Evolutionary conservation across 64 coral and sea anemone species (phyloP), one percentile per base, ranked within the genome.

Genomic region (Dendrophyllia cribrosa): DNA sequence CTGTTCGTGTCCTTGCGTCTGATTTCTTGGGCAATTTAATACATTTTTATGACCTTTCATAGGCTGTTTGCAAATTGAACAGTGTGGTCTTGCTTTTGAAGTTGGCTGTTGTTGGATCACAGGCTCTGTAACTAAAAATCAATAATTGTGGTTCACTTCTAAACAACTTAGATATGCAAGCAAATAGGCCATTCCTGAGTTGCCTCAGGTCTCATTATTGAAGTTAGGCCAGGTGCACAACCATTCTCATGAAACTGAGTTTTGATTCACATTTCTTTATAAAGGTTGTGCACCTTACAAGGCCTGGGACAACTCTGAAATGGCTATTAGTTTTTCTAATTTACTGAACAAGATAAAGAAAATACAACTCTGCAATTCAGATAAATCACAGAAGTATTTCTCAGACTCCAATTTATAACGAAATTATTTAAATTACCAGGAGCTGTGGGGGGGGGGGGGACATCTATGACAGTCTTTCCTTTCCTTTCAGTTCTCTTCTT

Each of bases 31-130:
- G 48, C 86, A 88, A 24, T 6, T 14, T 20, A 51, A 46, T 22
- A 88, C 71, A 88, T 75, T 75, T 75, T 88, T 88, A 65, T 88
- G 85, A 9, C 85, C 88, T 67, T 79, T 90, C 75, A 90, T 79
- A 68, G 75, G 75, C 15, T 68, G 14, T 46, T 85, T 85, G 82
- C 82, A 85, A 1, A 19, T 46, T 44, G 82, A 60, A 85, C 82
- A 85, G 17, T 43, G 58, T 44, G 88, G 72, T 74, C 52, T 65
- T 89, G 52, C 21, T 89, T 19, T 88, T 20, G 85, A 59, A 47
- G 85, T 21, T 74, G 49, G 85, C 52, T 56, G 85, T 65, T 88
- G 85, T 43, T 74, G 47, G 4, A 87, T 87, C 8, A 48, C 67
- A 68, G 46, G 50, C 34, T 70, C 85, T 72, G 85, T n/a, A 87